Base-by-base conservation (phyloP, 2,888 invertebrate genomes). In the Prionchulus punctatus region DNA sequence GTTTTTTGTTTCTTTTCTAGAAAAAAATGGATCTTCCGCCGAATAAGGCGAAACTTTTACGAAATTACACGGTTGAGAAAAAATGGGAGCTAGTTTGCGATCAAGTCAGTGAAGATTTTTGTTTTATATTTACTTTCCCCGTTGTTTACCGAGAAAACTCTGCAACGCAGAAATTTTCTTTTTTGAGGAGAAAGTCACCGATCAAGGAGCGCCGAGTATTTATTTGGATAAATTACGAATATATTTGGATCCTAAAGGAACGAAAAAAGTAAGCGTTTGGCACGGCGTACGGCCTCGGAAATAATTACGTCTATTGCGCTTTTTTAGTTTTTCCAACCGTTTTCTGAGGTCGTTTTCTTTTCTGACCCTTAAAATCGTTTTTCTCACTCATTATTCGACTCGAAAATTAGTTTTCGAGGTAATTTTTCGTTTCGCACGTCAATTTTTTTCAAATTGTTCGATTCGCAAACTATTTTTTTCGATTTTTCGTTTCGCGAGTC, bases 41-140 rank as follows among this genome's bases (percentile, higher is more conserved):
- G 36, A 96, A 98, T 76, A 98, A 98, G 76, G 91, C 92, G 67
- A 92, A 94, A 77, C 80, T 94, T 43, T 78, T 91, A 62, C 85
- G 86, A 67, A 86, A 85, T 73, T 96, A 96, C 73, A 92, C 94
- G 76, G 84, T 87, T 74, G 89, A 92, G 73, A 94, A 92, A 76
- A 98, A 98, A 77, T 98, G 96, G 96, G 94, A 98, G 76, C 86
- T 98, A 74, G 91, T 98, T 76, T 92, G 92, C 79, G 96, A 98
- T 81, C 92, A 89, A 81, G 86, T 86, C 31, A 57, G 4, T 3
- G 49, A 27, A 7, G 12, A 4, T 55, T 58, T 30, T 12, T 4
- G 25, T 12, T 26, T n/a, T n/a, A n/a, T n/a, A 18, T 54, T 54
- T 43, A 15, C 15, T 53, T 43, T 54, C 45, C 25, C 12, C 21